Evolutionary conservation across 2,113 vertebrate genomes (phyloP).

Genomic region (Spizaetus ornatus): DNA sequence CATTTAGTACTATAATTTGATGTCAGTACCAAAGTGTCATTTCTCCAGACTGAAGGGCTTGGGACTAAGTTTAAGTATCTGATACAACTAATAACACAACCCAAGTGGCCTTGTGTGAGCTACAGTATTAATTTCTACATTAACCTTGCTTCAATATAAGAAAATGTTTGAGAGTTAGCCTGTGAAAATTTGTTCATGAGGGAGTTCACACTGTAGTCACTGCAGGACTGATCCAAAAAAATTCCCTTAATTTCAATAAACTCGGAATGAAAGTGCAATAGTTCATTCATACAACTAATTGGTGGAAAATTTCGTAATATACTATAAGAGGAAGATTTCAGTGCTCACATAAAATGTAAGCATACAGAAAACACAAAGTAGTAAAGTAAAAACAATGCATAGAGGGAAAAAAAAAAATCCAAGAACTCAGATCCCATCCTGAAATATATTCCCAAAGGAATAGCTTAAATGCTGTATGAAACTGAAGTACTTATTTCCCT

Average conservation of each 20-base stretch:
- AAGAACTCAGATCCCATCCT: not conserved
- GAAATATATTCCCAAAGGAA: not conserved
- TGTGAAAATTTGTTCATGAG: not conserved
- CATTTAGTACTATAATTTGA: not conserved
- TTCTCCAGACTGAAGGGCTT: not conserved
- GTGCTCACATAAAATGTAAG: not conserved
- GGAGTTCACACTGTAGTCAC: not conserved
- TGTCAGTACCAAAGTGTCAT: not conserved
- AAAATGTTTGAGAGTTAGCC: not conserved
- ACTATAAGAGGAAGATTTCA: not conserved
- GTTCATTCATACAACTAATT: not conserved
- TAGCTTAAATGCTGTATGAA: not conserved
- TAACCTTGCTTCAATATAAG: not conserved
- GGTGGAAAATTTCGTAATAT: not conserved
- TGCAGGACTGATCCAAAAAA: not conserved
- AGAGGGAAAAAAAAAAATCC: not conserved
- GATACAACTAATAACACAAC: not conserved
- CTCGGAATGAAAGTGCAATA: not conserved
- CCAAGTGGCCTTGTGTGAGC: not conserved
- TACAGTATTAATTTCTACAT: not conserved
- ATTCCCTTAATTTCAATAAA: not conserved
- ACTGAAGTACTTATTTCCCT: not conserved
- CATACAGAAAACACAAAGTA: not conserved
- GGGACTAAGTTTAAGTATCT: not conserved
- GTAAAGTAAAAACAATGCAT: not conserved